Evolutionary conservation across 2,113 vertebrate genomes (phyloP), one percentile per base, ranked within the genome.

Genomic region (Hypanus sabinus): DNA sequence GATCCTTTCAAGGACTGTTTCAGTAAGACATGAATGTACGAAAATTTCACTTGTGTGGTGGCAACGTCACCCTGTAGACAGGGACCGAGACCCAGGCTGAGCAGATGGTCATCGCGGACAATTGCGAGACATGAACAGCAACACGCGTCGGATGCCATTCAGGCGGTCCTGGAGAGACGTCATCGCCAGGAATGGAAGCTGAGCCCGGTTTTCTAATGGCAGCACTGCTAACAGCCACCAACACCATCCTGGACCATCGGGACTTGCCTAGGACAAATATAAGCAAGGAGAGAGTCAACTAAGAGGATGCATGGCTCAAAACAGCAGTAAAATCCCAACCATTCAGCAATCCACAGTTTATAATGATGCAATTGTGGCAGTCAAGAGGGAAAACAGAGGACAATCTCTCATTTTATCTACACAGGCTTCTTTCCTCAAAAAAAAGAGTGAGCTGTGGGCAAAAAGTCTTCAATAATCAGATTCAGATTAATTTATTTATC

Each of bases 211-310:
- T 96, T 97, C 97, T 16, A 98, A 94, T 0, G 97, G 97, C 65
- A 98, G 96, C 90, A 98, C 97, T 3, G 97, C 97, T 5, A 98
- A 95, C 11, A 96, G 96, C 97, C 97, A 98, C 97, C 97, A 98
- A 95, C 97, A 97, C 97, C 97, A 98, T 55, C 97, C 96, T 22
- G 97, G 97, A 9, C 97, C 97, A 0, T 97, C 96, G 0, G 97
- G 97, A 87, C 96, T 97, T 24, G 96, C 94, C 97, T 98, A 95
- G 22, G 11, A 70, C 16, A 46, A 10, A 0, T 93, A n/a, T 27
- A 12, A 1, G 11, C 36, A 65, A 68, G 2, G 38, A 30, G 75
- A 18, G 3, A 38, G 36, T 46, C 14, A 55, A 81, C 9, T 91
- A 81, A 24, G 0, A 9, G 0, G 38, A 71, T 8, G 14, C 76